Conservation (phyloP, 2,888 invertebrate species). For the Acleris laterana region DNA sequence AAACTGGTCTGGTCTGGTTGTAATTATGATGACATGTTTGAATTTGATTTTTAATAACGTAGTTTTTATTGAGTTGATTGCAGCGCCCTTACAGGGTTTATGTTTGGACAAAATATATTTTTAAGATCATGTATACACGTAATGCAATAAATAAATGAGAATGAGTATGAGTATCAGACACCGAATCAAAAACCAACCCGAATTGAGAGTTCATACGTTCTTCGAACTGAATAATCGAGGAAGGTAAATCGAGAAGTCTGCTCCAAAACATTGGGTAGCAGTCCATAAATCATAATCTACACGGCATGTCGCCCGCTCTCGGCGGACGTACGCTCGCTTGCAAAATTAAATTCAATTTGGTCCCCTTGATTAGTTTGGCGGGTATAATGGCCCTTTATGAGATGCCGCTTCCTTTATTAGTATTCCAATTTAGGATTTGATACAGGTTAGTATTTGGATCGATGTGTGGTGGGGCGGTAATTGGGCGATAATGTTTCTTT, state of each 20-base stretch:
- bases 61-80: too few species aligned
- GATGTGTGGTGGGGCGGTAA: not conserved
- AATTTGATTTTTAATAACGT: too few species aligned
- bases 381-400: constrained; percentile 61
- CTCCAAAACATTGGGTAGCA: constrained; percentile 32
- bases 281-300: constrained; percentile 43
- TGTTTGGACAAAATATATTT: too few species aligned
- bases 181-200: not conserved
- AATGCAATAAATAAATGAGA: too few species aligned
- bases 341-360: constrained; percentile 79
- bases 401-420: constrained; percentile 53
- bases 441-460: constrained; percentile 22
- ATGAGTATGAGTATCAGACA: not conserved
- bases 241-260: constrained; percentile 35
- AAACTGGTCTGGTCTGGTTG: too few species aligned
- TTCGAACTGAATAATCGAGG: constrained; percentile 19
- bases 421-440: constrained; percentile 30
- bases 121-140: too few species aligned
- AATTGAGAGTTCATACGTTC: not conserved
- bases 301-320: constrained; percentile 44
- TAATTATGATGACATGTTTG: too few species aligned
- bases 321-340: constrained; percentile 53
- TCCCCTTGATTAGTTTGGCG: constrained; percentile 72
- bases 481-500: too few species aligned
- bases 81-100: too few species aligned